These are phyloP conservation scores for Gallirallus australis DNA, from an alignment of 2,797 vertebrate species.

Conservation along the genomic window DNA sequence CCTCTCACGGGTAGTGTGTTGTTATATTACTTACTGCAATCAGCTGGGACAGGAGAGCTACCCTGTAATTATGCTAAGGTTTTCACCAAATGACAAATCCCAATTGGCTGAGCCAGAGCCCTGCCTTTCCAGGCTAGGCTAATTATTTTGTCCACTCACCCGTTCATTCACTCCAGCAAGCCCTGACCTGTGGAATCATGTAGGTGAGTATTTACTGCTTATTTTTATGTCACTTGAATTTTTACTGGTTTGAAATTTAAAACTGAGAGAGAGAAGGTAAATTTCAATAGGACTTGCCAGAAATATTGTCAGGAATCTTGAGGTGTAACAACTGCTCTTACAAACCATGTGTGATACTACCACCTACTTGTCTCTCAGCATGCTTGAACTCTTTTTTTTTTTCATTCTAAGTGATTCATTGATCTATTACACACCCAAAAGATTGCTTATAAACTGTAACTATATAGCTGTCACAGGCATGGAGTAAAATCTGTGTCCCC, in stretches of 20 bases:
- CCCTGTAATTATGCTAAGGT: slow-evolving; percentile 59
- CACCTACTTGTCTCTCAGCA: neutral
- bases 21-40: neutral
- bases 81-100: slow-evolving; percentile 18
- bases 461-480: neutral
- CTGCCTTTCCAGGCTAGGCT: slow-evolving; percentile 36
- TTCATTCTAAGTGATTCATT: neutral
- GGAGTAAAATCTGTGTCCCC: neutral
- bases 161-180: slow-evolving; percentile 30
- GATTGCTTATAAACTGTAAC: neutral
- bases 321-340: neutral
- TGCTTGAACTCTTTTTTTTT: neutral
- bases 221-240: neutral
- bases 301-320: neutral
- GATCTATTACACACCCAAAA: neutral
- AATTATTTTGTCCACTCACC: slow-evolving; percentile 36
- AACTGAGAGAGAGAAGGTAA: neutral
- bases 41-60: slow-evolving; percentile 4
- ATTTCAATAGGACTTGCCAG: neutral
- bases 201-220: slow-evolving; percentile 49
- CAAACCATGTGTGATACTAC: neutral
- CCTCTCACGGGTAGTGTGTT: neutral
- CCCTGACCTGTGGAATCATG: neutral
- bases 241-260: slow-evolving; percentile 4
- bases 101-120: slow-evolving; percentile 51